Evolutionary conservation across 2,797 vertebrate species (phyloP), one percentile per base, ranked within the genome.

Genomic region (Coilia nasus): DNA sequence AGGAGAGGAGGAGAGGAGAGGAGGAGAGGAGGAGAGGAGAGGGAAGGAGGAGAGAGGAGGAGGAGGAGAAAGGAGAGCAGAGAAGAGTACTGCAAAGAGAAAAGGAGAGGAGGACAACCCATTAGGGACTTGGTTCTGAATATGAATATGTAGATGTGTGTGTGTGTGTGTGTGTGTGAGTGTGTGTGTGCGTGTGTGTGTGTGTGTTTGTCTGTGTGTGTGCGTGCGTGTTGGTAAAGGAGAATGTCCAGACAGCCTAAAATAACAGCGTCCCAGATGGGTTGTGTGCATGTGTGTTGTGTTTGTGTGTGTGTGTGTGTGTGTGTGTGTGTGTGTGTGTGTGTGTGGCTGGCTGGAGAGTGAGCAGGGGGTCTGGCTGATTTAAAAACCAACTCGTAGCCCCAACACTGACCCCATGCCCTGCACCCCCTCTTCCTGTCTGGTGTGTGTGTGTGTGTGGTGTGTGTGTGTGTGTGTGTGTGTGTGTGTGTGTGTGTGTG

Each of bases 241-340:
- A 83, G 84, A 59, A 62, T 82, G 64, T 81, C 89, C 85, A 82
- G 83, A 83, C 28, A n/a, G 3, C 87, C 88, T 83, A 85, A 87
- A 90, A 86, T 75, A 75, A 84, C 84, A 87, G 80, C 41, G 59
- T 50, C 15, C 17, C 81, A 25, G n/a, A 35, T 81, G 64, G 91
- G 88, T 87, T 41, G 35, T 41, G 50, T 14, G 50, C 9, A 7
- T 54, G 50, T 54, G 50, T 54, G 50, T 47, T n/a, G n/a, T n/a
- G n/a, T n/a, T n/a, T 54, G 50, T 54, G 50, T 54, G 64, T 14
- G 25, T 28, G 62, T 25, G 28, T 17, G 12, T 71, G 28, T 47
- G 50, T 14, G 50, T 54, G 50, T 54, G 50, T 54, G 50, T 54
- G 50, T 54, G 50, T 54, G 50, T 54, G 64, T 14, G 25, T 28